Percentiles rank a stretch among this genome's conserved stretches.
Conservation (phyloP, 2,113 vertebrate species). For the Dromiciops gliroides region DNA sequence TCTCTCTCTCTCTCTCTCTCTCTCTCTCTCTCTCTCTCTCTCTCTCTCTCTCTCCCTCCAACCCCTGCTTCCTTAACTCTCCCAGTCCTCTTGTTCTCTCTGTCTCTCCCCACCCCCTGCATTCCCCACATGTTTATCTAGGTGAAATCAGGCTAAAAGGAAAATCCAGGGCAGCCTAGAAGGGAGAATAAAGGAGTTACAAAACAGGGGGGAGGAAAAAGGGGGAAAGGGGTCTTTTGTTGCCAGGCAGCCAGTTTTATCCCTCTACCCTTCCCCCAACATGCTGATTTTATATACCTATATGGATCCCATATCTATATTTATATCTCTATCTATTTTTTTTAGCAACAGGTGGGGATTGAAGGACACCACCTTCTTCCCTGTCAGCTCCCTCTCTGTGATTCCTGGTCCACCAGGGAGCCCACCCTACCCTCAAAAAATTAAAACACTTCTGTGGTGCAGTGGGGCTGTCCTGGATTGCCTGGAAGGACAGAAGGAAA, state of each 20-base stretch:
- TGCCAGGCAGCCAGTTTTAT: neutral
- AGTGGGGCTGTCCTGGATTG: neutral
- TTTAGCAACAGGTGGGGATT: neutral
- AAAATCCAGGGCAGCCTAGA: neutral
- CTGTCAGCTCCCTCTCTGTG: neutral
- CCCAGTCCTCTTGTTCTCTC: too few relatives aligned
- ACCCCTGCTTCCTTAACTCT: too few relatives aligned
- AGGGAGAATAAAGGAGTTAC: neutral
- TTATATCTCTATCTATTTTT: too few relatives aligned
- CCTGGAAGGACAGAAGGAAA: neutral
- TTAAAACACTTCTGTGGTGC: neutral
- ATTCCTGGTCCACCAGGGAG: neutral
- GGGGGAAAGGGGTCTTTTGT: neutral
- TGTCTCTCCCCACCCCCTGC: too few relatives aligned
- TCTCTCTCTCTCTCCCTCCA: too few relatives aligned
- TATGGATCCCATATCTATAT: neutral
- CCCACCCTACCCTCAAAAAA: neutral
- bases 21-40: too few relatives aligned
- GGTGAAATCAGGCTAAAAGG: neutral
- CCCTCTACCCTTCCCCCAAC: neutral
- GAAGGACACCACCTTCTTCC: neutral
- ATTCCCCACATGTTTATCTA: neutral
- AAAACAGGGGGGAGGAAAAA: neutral
- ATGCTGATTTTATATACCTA: neutral
- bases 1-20: too few relatives aligned